Evolutionary conservation across 2,888 invertebrate species (phyloP).

Genomic region (Drosophila testacea): DNA sequence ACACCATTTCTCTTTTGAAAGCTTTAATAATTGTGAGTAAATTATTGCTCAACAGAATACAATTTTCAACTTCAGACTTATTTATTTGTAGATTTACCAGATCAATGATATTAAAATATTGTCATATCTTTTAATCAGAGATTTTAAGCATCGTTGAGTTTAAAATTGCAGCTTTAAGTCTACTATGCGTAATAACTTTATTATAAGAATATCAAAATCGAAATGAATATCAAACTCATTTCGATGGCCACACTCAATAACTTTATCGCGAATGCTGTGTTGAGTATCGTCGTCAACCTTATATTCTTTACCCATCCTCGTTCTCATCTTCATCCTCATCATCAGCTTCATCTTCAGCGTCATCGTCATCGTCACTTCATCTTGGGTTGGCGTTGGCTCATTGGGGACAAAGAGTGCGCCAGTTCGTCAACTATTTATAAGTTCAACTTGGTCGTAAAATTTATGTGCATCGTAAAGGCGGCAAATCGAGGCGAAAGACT

Average conservation of each 20-base stretch:
- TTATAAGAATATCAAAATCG: neutral
- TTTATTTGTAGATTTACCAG: too few relatives aligned
- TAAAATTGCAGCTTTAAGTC: neutral
- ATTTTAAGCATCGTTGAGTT: neutral
- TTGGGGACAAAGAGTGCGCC: conserved; percentile 21
- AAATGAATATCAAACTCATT: conserved; percentile 32
- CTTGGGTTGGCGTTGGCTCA: conserved; percentile 7
- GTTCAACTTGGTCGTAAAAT: conserved; percentile 67
- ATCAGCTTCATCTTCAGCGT: conserved; percentile 12
- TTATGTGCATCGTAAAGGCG: conserved; percentile 74
- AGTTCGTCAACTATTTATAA: conserved; percentile 75
- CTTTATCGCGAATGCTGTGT: conserved; percentile 5
- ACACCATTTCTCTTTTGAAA: conserved; percentile 39
- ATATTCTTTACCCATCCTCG: conserved; percentile 19
- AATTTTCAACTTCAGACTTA: neutral
- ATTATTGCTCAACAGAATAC: neutral
- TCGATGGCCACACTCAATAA: conserved; percentile 19
- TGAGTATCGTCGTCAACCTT: conserved; percentile 3
- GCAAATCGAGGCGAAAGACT: conserved; percentile 64
- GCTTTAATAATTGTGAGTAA: conserved; percentile 6
- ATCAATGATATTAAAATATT: too few relatives aligned
- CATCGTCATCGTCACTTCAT: conserved; percentile 58
- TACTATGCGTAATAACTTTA: neutral
- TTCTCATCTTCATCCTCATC: conserved; percentile 35
- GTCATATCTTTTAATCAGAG: too few relatives aligned